A percentile compares a stretch with the other conserved stretches of the same genome.
Conservation (phyloP, 1,140 invertebrate genomes). For the Arion vulgaris region DNA sequence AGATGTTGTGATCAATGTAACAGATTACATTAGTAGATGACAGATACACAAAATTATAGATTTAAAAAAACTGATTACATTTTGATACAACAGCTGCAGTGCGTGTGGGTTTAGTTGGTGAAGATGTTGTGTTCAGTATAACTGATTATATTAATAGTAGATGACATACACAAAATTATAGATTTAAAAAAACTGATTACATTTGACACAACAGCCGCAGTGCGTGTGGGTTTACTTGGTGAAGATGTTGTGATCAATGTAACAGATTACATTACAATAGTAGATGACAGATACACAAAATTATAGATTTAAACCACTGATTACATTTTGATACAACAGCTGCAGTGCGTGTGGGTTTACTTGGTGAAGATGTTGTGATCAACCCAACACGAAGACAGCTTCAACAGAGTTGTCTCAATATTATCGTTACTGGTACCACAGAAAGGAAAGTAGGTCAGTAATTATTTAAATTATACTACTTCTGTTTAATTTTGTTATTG, state of each 20-base stretch:
- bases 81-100: conserved; percentile 78
- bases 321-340: conserved; percentile 43
- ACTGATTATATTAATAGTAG: too few species aligned
- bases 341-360: conserved; percentile 89
- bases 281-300: too few species aligned
- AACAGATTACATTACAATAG: too few species aligned
- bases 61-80: too few species aligned
- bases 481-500: too few species aligned
- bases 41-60: too few species aligned
- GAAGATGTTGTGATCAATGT: conserved; percentile 89
- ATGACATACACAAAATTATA: too few species aligned
- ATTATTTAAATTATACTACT: conserved; percentile 17
- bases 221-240: conserved; percentile 87
- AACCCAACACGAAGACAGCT: conserved; percentile 90
- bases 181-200: too few species aligned
- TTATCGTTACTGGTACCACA: conserved; percentile 86
- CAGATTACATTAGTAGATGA: too few species aligned
- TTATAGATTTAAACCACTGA: too few species aligned
- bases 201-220: conserved; percentile 76
- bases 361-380: conserved; percentile 83
- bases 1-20: conserved; percentile 90
- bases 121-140: conserved; percentile 87
- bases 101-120: conserved; percentile 84
- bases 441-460: conserved; percentile 81
- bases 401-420: conserved; percentile 83